Evolutionary conservation across 2,888 invertebrate genomes (phyloP), one percentile per base, ranked within the genome.

Genomic region (Antitype chi): DNA sequence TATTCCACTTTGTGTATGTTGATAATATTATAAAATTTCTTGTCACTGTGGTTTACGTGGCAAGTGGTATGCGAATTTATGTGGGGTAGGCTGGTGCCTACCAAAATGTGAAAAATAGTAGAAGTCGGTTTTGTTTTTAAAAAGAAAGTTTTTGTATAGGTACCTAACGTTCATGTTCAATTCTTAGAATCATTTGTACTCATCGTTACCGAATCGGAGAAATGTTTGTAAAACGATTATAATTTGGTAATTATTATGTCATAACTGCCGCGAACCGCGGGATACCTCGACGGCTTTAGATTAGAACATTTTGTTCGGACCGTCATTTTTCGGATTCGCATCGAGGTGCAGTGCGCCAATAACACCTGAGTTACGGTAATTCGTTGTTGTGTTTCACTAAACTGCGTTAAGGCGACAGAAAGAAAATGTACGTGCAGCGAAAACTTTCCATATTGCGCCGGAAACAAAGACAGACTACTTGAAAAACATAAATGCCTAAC

Each of bases 241-340:
- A 60, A 60, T 62, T 32, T 32, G 6, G 15, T 62, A 38, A 23
- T 38, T 23, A 15, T 7, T 62, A 23, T 62, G 62, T 23, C 23
- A 13, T 38, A 62, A 32, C 15, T 8, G 32, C 62, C 17, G 38
- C 43, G n/a, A 25, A 17, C 23, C 17, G 23, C 9, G 23, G 15
- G 28, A 9, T 52, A 67, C 23, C 15, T 53, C n/a, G 67, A 68
- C n/a, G 9, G 52, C 15, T 13, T 25, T 23, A 32, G 11, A 60
- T 25, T 23, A 32, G 11, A 60, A 62, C 6, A 72, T 60, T 71
- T 60, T 9, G n/a, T 32, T 75, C 17, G 47, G n/a, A 23, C n/a
- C 15, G 6, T n/a, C 2, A 43, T 53, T n/a, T 43, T 20, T 62
- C 47, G 62, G 13, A 55, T 47, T 47, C n/a, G 8, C n/a, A 32